Evolutionary conservation across 1,140 invertebrate genomes (phyloP).

Genomic region (Glossosoma conforme): DNA sequence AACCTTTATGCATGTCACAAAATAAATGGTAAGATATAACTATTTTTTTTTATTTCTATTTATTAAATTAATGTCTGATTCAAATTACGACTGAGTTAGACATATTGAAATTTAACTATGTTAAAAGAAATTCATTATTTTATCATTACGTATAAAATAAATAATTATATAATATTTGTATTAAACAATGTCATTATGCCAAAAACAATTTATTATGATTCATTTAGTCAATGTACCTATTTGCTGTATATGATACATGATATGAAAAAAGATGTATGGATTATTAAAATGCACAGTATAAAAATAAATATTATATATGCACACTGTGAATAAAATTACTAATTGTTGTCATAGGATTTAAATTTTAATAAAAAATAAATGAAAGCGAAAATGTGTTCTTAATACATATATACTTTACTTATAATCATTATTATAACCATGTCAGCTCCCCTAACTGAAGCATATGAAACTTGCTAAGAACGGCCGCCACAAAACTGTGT

Average conservation of each 20-base stretch:
- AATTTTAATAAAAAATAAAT: conserved; percentile 25
- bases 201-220: conserved; percentile 1
- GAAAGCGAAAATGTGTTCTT: neutral
- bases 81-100: too few relatives aligned
- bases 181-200: neutral
- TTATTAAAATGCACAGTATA: conserved; percentile 21
- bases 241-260: neutral
- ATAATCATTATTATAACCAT: too few relatives aligned
- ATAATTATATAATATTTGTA: neutral
- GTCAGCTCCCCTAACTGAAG: too few relatives aligned
- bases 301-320: conserved; percentile 23
- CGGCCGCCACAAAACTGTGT: too few relatives aligned
- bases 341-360: conserved; percentile 24
- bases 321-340: conserved; percentile 20
- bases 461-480: too few relatives aligned
- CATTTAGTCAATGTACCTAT: conserved; percentile 12
- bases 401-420: neutral
- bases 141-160: conserved; percentile 1
- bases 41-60: too few relatives aligned
- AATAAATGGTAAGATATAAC: too few relatives aligned
- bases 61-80: too few relatives aligned
- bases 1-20: too few relatives aligned
- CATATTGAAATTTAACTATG: too few relatives aligned
- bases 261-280: conserved; percentile 1
- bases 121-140: too few relatives aligned